Percentiles rank a stretch among this genome's conserved stretches.
Evolutionary conservation across 2,888 invertebrate genomes (phyloP).

Genomic region (Stegophylla sp.): DNA sequence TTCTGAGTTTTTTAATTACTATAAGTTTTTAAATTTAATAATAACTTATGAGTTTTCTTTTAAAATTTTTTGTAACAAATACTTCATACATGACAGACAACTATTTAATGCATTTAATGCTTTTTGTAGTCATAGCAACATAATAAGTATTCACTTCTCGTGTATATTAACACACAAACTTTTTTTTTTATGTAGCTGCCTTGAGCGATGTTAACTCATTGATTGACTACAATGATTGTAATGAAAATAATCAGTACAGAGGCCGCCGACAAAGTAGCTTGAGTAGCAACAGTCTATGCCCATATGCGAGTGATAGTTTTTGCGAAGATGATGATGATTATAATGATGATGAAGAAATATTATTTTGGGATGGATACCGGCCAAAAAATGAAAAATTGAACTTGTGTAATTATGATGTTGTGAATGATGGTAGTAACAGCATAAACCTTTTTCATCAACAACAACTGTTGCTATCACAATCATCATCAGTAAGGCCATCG

Average conservation of each 20-base stretch:
- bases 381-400: background rate
- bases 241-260: slow-evolving; percentile 8
- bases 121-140: no score
- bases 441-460: background rate
- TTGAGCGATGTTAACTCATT: slow-evolving; percentile 86
- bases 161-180: no score
- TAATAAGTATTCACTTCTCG: no score
- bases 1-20: no score
- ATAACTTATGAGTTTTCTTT: no score
- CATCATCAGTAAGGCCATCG: background rate
- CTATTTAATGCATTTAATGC: no score
- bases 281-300: slow-evolving; percentile 14
- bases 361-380: background rate
- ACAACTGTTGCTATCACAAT: background rate
- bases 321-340: slow-evolving; percentile 70
- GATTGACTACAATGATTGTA: slow-evolving; percentile 67
- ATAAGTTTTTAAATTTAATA: no score
- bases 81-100: no score
- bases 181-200: slow-evolving; percentile 68
- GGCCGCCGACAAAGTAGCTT: slow-evolving; percentile 30
- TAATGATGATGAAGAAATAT: slow-evolving; percentile 23
- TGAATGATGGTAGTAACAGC: background rate
- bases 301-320: slow-evolving; percentile 52
- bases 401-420: background rate
- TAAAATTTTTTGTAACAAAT: no score